These are phyloP conservation scores for Coelopa pilipes DNA, from an alignment of 2,888 invertebrate species.

Conservation along the genomic window DNA sequence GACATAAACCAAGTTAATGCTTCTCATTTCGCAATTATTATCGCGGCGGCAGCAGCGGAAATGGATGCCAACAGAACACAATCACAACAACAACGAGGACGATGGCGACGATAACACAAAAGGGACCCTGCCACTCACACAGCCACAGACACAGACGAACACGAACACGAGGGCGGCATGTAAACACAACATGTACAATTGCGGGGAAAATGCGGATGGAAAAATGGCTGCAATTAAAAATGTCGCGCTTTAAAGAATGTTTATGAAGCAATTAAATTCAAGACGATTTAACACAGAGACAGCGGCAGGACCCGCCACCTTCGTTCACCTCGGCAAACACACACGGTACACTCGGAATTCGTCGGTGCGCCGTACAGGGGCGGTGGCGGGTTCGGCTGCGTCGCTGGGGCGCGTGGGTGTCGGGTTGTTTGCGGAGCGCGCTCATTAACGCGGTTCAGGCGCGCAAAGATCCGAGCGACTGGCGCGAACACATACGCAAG, in stretches of 20 bases:
- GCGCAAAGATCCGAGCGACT: too few species aligned
- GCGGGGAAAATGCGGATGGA: too few species aligned
- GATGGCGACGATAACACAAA: not conserved
- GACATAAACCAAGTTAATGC: too few species aligned
- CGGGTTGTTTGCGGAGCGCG: too few species aligned
- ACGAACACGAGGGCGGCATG: not conserved
- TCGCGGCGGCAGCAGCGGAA: not conserved
- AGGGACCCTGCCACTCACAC: not conserved
- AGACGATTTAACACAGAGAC: slow-evolving; percentile 33
- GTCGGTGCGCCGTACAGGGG: too few species aligned
- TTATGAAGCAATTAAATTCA: slow-evolving; percentile 27
- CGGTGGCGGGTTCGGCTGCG: too few species aligned
- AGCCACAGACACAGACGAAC: not conserved
- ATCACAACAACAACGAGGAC: not conserved
- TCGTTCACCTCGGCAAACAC: too few species aligned
- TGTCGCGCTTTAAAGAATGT: slow-evolving; percentile 13
- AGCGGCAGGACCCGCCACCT: too few species aligned
- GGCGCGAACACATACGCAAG: too few species aligned
- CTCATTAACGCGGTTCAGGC: too few species aligned
- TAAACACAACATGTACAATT: not conserved
- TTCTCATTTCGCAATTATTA: slow-evolving; percentile 12
- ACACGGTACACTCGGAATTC: too few species aligned
- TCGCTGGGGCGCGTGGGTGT: too few species aligned
- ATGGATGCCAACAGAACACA: not conserved
- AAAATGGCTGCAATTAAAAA: slow-evolving; percentile 1